Percentiles rank a stretch among this genome's conserved stretches.
phyloP scores from a whole-genome alignment of 2,888 invertebrate genomes.

The Ichneumoninae sp. region DNA sequence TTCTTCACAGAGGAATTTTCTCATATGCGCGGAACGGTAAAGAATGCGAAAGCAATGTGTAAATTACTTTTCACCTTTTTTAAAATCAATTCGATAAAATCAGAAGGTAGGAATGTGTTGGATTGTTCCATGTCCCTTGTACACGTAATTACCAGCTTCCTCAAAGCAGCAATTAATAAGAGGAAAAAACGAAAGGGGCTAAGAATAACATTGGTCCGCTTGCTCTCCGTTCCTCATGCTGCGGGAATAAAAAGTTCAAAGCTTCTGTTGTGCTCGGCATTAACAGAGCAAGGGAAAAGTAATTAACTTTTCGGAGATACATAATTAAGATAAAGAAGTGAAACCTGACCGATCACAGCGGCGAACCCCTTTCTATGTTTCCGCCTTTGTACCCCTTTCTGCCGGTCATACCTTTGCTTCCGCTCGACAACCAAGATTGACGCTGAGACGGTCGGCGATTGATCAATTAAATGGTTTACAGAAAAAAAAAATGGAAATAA shows the following conservation, averaged over 20 bases:
- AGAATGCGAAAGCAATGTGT: background rate
- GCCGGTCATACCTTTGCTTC: constrained; percentile 16
- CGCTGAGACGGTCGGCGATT: constrained; percentile 67
- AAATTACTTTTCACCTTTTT: background rate
- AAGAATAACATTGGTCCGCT: constrained; percentile 22
- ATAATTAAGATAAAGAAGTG: constrained; percentile 82
- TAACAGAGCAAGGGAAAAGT: constrained; percentile 77
- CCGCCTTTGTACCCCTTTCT: constrained; percentile 38
- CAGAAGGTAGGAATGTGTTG: background rate
- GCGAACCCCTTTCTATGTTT: constrained; percentile 66
- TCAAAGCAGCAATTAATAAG: constrained; percentile 30
- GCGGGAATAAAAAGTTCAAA: constrained; percentile 35
- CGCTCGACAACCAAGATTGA: constrained; percentile 18
- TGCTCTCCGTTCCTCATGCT: constrained; percentile 15
- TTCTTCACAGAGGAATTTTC: background rate
- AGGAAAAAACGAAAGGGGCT: constrained; percentile 22
- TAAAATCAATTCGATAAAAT: background rate
- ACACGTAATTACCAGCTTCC: background rate
- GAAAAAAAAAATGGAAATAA: constrained; percentile 37
- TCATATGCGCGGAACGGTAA: background rate
- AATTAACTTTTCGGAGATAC: constrained; percentile 81
- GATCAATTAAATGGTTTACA: constrained; percentile 77
- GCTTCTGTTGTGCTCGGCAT: constrained; percentile 9
- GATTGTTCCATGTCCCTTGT: background rate
- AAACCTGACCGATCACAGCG: constrained; percentile 77